phyloP scores from a whole-genome alignment of 1,140 invertebrate genomes.

The Drosophila nigrodunni region DNA sequence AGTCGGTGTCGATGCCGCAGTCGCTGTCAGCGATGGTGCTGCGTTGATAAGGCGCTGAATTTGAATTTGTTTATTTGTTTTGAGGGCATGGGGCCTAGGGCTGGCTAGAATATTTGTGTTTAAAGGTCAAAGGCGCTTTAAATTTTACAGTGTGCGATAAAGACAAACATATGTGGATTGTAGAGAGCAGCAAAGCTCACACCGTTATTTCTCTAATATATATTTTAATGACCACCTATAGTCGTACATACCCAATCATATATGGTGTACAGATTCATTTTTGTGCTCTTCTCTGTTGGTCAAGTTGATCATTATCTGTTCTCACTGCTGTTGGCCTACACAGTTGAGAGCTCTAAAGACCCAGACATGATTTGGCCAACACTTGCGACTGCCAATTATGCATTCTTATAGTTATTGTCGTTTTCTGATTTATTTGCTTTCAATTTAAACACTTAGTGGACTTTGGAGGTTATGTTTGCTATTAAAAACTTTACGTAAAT shows the following conservation, averaged over 20 bases:
- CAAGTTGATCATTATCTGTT: conserved; percentile 33
- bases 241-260: conserved; percentile 80
- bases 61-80: conserved; percentile 61
- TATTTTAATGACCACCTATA: too few species aligned
- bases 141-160: conserved; percentile 29
- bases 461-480: conserved; percentile 72
- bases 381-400: conserved; percentile 68
- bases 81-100: neutral
- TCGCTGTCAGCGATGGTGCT: conserved; percentile 32
- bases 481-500: conserved; percentile 67
- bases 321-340: conserved; percentile 27
- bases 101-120: neutral
- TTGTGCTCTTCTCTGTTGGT: conserved; percentile 36
- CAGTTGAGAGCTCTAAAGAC: neutral
- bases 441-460: conserved; percentile 30
- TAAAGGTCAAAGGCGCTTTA: conserved; percentile 50
- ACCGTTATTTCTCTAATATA: too few species aligned
- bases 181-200: neutral
- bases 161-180: conserved; percentile 4
- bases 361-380: conserved; percentile 27
- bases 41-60: conserved; percentile 68
- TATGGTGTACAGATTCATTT: conserved; percentile 80
- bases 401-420: conserved; percentile 30
- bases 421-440: conserved; percentile 38
- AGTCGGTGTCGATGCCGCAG: too few species aligned